These are phyloP conservation scores for Coregonus sp. DNA, from an alignment of 2,797 vertebrate species.

Conservation along the genomic window DNA sequence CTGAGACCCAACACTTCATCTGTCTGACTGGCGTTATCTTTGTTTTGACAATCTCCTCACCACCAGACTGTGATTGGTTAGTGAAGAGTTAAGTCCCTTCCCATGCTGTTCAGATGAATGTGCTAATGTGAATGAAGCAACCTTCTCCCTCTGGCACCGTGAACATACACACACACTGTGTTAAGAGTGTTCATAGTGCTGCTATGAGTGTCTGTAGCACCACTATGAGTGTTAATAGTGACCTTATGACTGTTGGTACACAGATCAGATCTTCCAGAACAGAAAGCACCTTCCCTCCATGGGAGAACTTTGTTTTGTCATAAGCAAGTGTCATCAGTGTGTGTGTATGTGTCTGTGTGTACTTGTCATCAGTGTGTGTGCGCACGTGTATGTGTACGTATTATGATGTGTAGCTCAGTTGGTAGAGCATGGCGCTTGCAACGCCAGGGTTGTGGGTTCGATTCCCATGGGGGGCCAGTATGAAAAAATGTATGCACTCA, in stretches of 20 bases:
- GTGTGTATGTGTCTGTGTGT: conserved; percentile 34
- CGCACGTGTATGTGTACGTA: background rate
- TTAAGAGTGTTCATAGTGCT: background rate
- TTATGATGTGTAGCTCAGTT: no score
- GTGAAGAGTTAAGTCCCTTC: background rate
- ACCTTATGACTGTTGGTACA: conserved; percentile 10
- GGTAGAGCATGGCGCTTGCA: no score
- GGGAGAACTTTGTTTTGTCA: conserved; percentile 33
- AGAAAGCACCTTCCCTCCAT: conserved; percentile 15
- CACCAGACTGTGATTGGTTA: conserved; percentile 18
- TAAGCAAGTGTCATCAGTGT: conserved; percentile 23
- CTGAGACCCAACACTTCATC: conserved; percentile 16
- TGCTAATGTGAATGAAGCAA: conserved; percentile 18
- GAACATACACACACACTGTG: no score
- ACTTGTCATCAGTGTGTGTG: conserved; percentile 6
- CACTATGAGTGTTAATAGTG: background rate
- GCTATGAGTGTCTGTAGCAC: background rate
- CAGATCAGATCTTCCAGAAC: conserved; percentile 13
- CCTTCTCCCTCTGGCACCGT: background rate
- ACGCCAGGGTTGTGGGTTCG: no score
- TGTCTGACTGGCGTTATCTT: conserved; percentile 37
- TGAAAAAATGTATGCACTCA: no score
- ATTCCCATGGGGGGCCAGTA: no score
- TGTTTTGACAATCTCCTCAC: conserved; percentile 35
- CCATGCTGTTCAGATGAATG: background rate